Evolutionary conservation across 2,888 invertebrate genomes (phyloP).

Genomic region (Cephus pulcher): DNA sequence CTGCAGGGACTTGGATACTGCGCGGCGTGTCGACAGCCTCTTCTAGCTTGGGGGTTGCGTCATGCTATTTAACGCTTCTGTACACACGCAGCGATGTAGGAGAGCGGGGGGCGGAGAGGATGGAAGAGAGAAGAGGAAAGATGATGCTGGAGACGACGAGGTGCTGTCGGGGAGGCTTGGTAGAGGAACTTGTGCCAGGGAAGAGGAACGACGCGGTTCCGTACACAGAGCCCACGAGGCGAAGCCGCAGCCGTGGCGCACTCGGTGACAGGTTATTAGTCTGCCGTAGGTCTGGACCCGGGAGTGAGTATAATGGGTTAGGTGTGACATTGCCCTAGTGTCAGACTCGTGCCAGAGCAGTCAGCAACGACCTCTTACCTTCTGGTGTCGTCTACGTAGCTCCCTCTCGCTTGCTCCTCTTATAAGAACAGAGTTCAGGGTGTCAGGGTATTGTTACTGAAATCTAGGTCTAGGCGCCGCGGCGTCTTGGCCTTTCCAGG

Average conservation of each 20-base stretch:
- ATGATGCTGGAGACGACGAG: background rate
- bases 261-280: constrained; percentile 56
- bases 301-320: constrained; percentile 56
- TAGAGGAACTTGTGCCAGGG: background rate
- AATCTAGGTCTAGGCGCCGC: constrained; percentile 57
- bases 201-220: background rate
- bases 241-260: constrained; percentile 38
- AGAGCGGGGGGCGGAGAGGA: background rate
- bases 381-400: background rate
- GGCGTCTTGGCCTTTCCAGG: constrained; percentile 44
- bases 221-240: background rate
- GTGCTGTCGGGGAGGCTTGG: background rate
- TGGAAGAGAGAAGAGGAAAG: background rate
- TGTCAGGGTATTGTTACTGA: constrained; percentile 49
- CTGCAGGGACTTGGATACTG: background rate
- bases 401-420: background rate
- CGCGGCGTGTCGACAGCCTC: background rate
- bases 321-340: constrained; percentile 61
- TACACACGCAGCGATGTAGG: background rate
- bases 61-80: background rate
- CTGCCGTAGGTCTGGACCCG: constrained; percentile 53
- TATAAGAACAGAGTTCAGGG: background rate
- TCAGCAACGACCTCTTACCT: background rate
- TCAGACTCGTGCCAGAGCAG: constrained; percentile 47
- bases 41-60: background rate